Conservation (phyloP, 2,888 invertebrate genomes). For the Lobophora halterata region DNA sequence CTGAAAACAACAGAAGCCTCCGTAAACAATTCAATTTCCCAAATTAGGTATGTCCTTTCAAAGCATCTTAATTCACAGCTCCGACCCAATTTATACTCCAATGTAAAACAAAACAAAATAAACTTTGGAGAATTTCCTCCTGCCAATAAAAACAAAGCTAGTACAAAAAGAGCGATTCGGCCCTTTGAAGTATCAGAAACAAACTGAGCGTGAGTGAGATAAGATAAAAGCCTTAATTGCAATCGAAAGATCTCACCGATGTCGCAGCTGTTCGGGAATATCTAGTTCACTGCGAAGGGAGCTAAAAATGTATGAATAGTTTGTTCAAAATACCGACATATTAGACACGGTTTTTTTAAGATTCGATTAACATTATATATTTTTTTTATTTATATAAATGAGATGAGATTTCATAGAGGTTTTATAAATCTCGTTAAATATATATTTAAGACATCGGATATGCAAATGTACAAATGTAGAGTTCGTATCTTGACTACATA, state of each 20-base stretch:
- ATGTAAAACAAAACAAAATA: constrained; percentile 24
- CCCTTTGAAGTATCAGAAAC: constrained; percentile 33
- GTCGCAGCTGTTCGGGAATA: too few species aligned
- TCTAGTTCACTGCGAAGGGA: background rate
- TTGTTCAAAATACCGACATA: too few species aligned
- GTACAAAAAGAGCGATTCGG: constrained; percentile 23
- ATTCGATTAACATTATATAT: too few species aligned
- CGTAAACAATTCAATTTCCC: constrained; percentile 6
- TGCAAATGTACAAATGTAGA: too few species aligned
- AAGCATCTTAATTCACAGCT: constrained; percentile 15
- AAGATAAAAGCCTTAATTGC: constrained; percentile 43
- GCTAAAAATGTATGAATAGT: background rate
- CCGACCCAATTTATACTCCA: constrained; percentile 18
- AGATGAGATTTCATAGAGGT: too few species aligned
- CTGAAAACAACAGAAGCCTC: too few species aligned
- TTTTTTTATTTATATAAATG: too few species aligned
- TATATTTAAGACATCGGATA: too few species aligned
- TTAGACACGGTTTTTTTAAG: too few species aligned
- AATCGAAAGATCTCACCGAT: constrained; percentile 33
- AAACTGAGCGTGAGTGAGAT: constrained; percentile 31
- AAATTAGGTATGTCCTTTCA: constrained; percentile 9
- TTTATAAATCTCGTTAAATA: too few species aligned
- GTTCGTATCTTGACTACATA: too few species aligned
- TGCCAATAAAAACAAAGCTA: constrained; percentile 20
- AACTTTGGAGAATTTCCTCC: constrained; percentile 18